These are phyloP conservation scores for Varanus salvator DNA, from an alignment of 2,113 vertebrate genomes.

Conservation along the genomic window DNA sequence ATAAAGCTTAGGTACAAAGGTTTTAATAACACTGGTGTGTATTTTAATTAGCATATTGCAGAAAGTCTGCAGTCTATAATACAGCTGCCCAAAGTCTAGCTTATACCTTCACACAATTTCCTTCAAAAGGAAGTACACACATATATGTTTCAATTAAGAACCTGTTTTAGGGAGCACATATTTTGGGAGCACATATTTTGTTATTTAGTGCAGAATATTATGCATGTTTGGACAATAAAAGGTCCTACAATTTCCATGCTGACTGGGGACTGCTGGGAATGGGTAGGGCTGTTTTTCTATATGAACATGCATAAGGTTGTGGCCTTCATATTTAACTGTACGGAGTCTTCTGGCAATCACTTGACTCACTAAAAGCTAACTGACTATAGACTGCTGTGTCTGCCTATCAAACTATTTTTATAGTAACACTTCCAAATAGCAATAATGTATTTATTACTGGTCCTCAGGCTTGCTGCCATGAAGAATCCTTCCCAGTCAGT, in stretches of 20 bases:
- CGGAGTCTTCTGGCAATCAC: not conserved
- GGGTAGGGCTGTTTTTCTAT: too few species aligned
- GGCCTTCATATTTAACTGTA: not conserved
- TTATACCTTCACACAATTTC: not conserved
- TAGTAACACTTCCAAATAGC: conserved; percentile 43
- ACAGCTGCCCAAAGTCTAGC: not conserved
- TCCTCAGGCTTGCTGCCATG: conserved; percentile 67
- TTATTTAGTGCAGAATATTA: not conserved
- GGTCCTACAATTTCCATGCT: too few species aligned
- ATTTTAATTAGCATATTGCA: not conserved
- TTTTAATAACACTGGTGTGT: not conserved
- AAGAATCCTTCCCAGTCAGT: conserved; percentile 76
- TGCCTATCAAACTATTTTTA: conserved; percentile 35
- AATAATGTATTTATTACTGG: conserved; percentile 66
- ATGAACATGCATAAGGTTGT: too few species aligned
- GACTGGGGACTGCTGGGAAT: too few species aligned
- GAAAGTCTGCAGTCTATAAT: not conserved
- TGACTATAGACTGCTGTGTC: not conserved
- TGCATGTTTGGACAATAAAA: too few species aligned
- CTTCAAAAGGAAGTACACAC: not conserved
- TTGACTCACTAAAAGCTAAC: not conserved
- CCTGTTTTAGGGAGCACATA: not conserved
- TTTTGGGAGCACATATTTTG: not conserved
- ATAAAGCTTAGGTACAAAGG: not conserved
- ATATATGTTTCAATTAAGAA: not conserved